A percentile compares a stretch with the other conserved stretches of the same genome.
Evolutionary conservation across 2,113 vertebrate species (phyloP).

Genomic region (Microtus oregoni): DNA sequence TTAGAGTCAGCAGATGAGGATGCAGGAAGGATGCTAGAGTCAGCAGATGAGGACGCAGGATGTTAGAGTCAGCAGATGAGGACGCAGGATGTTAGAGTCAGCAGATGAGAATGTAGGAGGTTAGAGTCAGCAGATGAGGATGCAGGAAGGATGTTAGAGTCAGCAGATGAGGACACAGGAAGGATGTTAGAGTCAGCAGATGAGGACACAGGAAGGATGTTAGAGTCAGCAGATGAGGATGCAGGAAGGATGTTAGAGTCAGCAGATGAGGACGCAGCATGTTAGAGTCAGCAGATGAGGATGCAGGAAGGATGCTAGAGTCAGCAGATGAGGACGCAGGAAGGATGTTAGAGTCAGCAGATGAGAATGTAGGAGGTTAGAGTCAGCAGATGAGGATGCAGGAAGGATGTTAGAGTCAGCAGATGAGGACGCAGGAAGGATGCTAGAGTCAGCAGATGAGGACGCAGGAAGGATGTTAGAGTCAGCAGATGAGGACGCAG

Average conservation of each 20-base stretch:
- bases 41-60: neutral
- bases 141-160: neutral
- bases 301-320: too few species aligned
- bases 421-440: neutral
- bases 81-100: neutral
- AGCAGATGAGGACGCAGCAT: neutral
- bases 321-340: too few species aligned
- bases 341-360: too few species aligned
- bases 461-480: neutral
- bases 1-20: neutral
- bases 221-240: neutral
- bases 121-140: neutral
- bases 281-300: too few species aligned
- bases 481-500: too few species aligned
- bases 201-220: neutral
- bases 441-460: neutral
- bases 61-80: neutral
- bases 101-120: neutral
- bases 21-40: too few species aligned
- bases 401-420: neutral
- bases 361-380: neutral
- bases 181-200: neutral
- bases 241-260: too few species aligned
- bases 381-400: neutral
- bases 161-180: too few species aligned